These are phyloP conservation scores for Vulpes ferrilata DNA, from an alignment of 2,113 vertebrate genomes.

Conservation along the genomic window DNA sequence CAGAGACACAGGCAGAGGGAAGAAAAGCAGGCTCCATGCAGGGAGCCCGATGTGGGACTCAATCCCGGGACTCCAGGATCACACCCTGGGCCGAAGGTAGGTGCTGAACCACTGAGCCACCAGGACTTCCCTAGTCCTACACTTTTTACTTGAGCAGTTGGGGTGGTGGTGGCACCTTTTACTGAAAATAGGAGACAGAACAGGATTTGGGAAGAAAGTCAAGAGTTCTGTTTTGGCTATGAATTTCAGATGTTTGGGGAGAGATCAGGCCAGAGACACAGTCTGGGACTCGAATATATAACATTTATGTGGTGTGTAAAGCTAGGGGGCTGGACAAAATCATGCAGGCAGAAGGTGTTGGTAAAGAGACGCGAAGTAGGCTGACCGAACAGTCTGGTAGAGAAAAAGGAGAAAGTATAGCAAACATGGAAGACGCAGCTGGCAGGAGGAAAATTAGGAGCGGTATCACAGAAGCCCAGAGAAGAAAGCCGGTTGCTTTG, in stretches of 20 bases:
- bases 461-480: not conserved
- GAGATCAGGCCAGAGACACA: not conserved
- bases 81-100: no score
- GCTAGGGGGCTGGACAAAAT: not conserved
- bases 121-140: not conserved
- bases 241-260: not conserved
- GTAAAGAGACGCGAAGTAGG: not conserved
- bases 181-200: conserved; percentile 4
- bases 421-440: not conserved
- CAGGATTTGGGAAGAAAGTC: conserved; percentile 16
- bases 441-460: not conserved
- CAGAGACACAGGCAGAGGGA: no score
- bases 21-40: no score
- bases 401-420: not conserved
- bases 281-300: not conserved
- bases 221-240: not conserved
- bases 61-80: no score
- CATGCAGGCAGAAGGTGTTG: not conserved
- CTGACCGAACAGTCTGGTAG: not conserved
- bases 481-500: not conserved
- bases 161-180: not conserved
- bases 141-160: not conserved
- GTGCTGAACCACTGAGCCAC: no score
- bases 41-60: no score
- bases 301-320: not conserved